Evolutionary conservation across 2,888 invertebrate species (phyloP).

Genomic region (Anthrax anthrax): DNA sequence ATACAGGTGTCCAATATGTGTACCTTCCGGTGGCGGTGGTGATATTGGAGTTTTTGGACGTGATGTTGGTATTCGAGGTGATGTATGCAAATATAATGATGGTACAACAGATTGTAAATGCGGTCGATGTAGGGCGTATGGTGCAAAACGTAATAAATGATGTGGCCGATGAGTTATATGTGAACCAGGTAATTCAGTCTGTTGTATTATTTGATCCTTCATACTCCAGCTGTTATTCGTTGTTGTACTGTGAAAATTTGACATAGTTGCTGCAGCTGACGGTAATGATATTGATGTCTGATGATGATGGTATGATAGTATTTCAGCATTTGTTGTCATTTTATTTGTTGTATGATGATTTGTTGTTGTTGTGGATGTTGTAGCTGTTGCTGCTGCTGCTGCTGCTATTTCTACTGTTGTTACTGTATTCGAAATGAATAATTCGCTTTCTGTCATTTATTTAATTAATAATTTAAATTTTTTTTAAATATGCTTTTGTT

Average conservation of each 20-base stretch:
- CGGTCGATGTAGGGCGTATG: constrained; percentile 53
- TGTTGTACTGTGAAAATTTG: constrained; percentile 24
- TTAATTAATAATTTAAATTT: no score
- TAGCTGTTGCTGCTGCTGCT: no score
- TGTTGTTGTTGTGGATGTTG: no score
- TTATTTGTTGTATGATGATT: neutral
- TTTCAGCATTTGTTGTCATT: constrained; percentile 31
- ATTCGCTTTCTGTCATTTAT: no score
- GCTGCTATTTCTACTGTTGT: no score
- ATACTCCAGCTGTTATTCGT: constrained; percentile 12
- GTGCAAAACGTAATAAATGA: constrained; percentile 38
- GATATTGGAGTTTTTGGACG: constrained; percentile 19
- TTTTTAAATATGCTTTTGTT: no score
- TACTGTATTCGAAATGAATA: no score
- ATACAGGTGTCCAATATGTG: constrained; percentile 76
- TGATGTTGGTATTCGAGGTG: constrained; percentile 18
- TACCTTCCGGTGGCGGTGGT: constrained; percentile 41
- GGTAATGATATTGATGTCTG: constrained; percentile 30
- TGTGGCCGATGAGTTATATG: constrained; percentile 26
- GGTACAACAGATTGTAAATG: constrained; percentile 31
- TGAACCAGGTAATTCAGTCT: constrained; percentile 31
- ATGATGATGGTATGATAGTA: constrained; percentile 32
- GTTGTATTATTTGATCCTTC: constrained; percentile 18
- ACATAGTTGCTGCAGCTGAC: constrained; percentile 26
- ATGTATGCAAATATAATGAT: constrained; percentile 15